Evolutionary conservation across 2,797 vertebrate species (phyloP).

Genomic region (Harpagifer antarcticus): DNA sequence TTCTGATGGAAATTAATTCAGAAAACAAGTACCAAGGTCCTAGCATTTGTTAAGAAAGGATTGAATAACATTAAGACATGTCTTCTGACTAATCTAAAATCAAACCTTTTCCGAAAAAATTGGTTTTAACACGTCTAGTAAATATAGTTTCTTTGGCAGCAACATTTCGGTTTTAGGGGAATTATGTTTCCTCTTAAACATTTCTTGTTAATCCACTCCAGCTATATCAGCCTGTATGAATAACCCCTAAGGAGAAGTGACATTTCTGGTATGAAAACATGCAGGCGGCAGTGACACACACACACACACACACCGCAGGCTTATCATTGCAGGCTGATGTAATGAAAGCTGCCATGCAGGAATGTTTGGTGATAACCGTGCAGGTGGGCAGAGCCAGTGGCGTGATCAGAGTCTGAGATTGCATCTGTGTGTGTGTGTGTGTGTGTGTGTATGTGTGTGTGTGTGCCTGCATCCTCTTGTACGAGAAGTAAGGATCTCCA

Average conservation of each 20-base stretch:
- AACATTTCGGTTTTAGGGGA: neutral
- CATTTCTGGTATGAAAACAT: neutral
- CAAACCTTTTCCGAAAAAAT: too few species aligned
- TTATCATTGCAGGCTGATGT: neutral
- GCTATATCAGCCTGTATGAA: neutral
- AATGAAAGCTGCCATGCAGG: constrained; percentile 23
- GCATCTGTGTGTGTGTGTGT: constrained; percentile 3
- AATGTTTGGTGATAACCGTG: constrained; percentile 39
- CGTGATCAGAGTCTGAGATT: constrained; percentile 21
- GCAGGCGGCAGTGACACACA: neutral
- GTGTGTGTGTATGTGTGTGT: neutral
- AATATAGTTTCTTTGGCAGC: neutral
- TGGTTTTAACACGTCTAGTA: too few species aligned
- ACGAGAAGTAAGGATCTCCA: constrained; percentile 44
- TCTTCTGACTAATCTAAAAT: too few species aligned
- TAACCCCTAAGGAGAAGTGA: neutral
- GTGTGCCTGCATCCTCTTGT: constrained; percentile 4
- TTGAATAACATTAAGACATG: too few species aligned
- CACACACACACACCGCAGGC: neutral
- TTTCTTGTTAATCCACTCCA: neutral
- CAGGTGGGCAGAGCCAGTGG: constrained; percentile 3
- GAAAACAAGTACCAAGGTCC: too few species aligned
- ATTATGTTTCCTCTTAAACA: neutral
- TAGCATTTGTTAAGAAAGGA: too few species aligned
- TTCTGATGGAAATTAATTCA: too few species aligned